These are phyloP conservation scores for Bombyx mandarina DNA, from an alignment of 1,140 invertebrate genomes.

Conservation along the genomic window DNA sequence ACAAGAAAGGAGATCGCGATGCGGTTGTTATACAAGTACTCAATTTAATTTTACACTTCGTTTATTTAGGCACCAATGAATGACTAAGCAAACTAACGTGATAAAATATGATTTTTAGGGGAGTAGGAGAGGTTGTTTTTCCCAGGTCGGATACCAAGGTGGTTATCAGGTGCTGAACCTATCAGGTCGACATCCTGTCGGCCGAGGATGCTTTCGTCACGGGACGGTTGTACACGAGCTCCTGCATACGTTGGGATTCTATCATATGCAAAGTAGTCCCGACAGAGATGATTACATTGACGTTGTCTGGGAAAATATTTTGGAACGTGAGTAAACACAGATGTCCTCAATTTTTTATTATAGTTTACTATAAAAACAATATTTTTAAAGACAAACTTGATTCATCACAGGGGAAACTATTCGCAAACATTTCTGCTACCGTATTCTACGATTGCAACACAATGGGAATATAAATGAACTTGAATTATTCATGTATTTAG, in stretches of 20 bases:
- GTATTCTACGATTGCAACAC: no score
- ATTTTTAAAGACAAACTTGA: no score
- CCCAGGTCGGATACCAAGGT: constrained; percentile 67
- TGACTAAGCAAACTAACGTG: no score
- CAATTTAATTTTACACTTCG: background rate
- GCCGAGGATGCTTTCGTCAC: constrained; percentile 67
- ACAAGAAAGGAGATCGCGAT: constrained; percentile 50
- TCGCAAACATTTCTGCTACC: no score
- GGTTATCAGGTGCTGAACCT: constrained; percentile 70
- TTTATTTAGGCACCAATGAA: no score
- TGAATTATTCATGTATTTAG: no score
- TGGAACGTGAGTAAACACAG: constrained; percentile 41
- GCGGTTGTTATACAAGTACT: constrained; percentile 64
- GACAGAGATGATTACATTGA: constrained; percentile 80
- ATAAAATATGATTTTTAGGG: constrained; percentile 38
- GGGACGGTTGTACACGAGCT: constrained; percentile 79
- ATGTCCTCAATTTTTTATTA: no score
- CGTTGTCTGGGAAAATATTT: constrained; percentile 80
- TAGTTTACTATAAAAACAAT: no score
- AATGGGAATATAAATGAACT: no score
- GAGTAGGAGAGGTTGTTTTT: constrained; percentile 66
- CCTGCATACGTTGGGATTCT: constrained; percentile 78
- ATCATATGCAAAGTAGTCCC: constrained; percentile 80
- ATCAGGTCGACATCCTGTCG: constrained; percentile 54
- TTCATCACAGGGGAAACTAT: no score